Conservation (phyloP, 64 coral and sea anemone genomes). For the Cladopsammia gracilis region DNA sequence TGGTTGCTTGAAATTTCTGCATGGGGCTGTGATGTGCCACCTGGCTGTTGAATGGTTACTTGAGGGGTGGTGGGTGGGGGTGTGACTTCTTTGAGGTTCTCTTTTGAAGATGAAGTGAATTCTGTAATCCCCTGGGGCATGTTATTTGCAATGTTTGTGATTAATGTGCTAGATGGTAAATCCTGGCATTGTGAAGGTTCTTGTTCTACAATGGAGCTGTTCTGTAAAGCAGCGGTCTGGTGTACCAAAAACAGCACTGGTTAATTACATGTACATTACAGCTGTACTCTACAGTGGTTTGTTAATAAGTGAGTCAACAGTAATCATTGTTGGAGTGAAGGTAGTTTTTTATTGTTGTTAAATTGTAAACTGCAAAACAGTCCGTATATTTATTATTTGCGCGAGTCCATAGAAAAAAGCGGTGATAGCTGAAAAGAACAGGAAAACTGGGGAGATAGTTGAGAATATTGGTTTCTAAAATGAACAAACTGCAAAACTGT, state of each 20-base stretch:
- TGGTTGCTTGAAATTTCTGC: not conserved
- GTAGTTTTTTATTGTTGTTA: too few relatives aligned
- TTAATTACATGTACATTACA: not conserved
- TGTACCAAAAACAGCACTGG: not conserved
- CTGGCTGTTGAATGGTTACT: constrained; percentile 16
- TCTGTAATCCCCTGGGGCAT: not conserved
- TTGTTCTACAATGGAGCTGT: not conserved
- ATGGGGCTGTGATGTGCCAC: not conserved
- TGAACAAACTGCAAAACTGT: too few relatives aligned
- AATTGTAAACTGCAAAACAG: too few relatives aligned
- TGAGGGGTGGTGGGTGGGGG: constrained; percentile 27
- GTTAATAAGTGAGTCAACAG: too few relatives aligned
- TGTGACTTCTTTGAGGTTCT: constrained; percentile 17
- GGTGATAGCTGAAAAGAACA: too few relatives aligned
- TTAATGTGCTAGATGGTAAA: not conserved
- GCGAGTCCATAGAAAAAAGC: too few relatives aligned
- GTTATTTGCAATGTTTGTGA: not conserved
- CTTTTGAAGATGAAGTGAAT: not conserved
- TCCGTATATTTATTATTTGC: too few relatives aligned
- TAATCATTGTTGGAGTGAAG: too few relatives aligned
- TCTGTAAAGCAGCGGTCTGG: constrained; percentile 27
- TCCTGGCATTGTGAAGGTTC: not conserved
- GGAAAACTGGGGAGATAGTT: too few relatives aligned
- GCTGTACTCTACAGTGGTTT: not conserved
- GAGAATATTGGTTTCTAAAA: too few relatives aligned